Evolutionary conservation across 2,797 vertebrate species (phyloP).

Genomic region (Micromesistius poutassou): DNA sequence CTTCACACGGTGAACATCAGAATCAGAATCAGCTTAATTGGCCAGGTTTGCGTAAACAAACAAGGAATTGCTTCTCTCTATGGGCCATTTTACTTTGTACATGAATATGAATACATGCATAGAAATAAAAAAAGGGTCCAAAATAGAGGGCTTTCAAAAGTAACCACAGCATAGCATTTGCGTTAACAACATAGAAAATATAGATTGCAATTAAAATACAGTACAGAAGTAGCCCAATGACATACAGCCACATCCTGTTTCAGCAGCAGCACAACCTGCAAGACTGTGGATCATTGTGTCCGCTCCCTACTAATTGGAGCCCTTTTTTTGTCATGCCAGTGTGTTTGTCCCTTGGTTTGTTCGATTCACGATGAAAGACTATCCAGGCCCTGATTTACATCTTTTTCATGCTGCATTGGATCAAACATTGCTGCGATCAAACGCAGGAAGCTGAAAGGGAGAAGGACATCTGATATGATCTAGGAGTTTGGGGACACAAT

Average conservation of each 20-base stretch:
- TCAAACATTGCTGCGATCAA: constrained; percentile 58
- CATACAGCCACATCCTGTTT: neutral
- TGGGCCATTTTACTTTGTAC: too few species aligned
- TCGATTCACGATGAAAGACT: constrained; percentile 57
- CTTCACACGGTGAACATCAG: too few species aligned
- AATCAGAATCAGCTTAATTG: too few species aligned
- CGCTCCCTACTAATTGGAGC: constrained; percentile 13
- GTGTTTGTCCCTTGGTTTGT: constrained; percentile 28
- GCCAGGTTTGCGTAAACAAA: too few species aligned
- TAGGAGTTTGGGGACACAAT: neutral
- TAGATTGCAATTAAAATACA: neutral
- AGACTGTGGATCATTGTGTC: constrained; percentile 4
- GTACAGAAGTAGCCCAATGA: neutral
- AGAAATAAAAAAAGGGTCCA: neutral
- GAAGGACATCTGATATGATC: neutral
- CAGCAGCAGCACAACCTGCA: neutral
- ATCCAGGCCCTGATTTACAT: constrained; percentile 30
- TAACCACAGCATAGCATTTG: neutral
- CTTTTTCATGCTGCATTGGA: constrained; percentile 33
- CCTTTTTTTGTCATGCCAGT: constrained; percentile 31
- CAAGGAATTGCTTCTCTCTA: neutral
- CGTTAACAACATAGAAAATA: neutral
- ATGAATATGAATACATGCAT: too few species aligned
- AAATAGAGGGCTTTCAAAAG: neutral
- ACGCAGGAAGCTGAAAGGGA: constrained; percentile 16